Base-by-base conservation (phyloP, 2,797 vertebrate genomes). In the Lepus townsendii region DNA sequence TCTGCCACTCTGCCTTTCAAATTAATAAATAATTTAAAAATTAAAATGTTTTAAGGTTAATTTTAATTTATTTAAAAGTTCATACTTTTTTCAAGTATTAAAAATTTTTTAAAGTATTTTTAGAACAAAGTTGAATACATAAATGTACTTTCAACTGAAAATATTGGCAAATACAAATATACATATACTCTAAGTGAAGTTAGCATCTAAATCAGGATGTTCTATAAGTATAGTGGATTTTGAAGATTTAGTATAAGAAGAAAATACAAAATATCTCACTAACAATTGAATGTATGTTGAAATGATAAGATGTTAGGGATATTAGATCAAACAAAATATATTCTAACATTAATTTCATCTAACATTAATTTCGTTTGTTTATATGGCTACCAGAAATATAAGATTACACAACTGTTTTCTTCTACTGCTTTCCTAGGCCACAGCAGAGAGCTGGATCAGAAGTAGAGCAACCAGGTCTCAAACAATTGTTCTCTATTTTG, bases 321-420 rank as follows among this genome's bases (percentile, higher is more conserved):
- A 63, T 17, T 54, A 2, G 1, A 9, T 88, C 62, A 24, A 42
- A 57, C 63, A 26, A 91, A 95, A 68, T 83, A 79, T 24, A 63
- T 35, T 60, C 71, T 60, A 72, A 77, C 75, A 88, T 80, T 79
- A 78, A 90, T 42, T 84, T 77, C 38, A 35, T 60, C 71, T 60
- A 72, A 77, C 75, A 88, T 80, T 79, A 78, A 90, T 42, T 84
- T 77, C 38, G 2, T 5, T 30, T 26, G 80, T 80, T 60, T 7
- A 72, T 60, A 11, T 32, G 38, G 22, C n/a, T 71, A 32, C 5
- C 78, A 83, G 38, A 54, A 93, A 38, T 27, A 5, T 35, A 54
- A 22, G 47, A 79, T 83, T 54, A 54, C 8, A 83, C 26, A 32
- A 7, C 38, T 75, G 22, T 65, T 52, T 80, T 30, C 42, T 47